Conservation (phyloP, 2,888 invertebrate genomes). For the Ametastegia equiseti region DNA sequence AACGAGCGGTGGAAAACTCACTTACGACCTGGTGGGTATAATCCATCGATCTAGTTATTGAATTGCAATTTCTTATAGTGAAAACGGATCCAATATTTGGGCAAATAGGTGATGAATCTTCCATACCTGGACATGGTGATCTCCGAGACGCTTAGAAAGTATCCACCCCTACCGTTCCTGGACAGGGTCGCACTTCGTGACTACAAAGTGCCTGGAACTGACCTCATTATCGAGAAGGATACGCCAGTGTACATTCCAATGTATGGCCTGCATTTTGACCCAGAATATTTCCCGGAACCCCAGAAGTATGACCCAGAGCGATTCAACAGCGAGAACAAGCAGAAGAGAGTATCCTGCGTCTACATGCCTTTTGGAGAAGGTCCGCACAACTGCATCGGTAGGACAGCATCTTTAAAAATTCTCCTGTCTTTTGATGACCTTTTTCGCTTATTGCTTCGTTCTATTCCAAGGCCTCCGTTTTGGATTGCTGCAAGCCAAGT, state of each 20-base stretch:
- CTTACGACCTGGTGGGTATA: constrained; percentile 65
- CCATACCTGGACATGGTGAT: constrained; percentile 63
- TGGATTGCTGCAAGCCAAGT: constrained; percentile 55
- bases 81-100: background rate
- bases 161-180: constrained; percentile 69
- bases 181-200: constrained; percentile 62
- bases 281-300: constrained; percentile 72
- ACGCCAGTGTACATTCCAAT: constrained; percentile 70
- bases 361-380: constrained; percentile 73
- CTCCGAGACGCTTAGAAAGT: constrained; percentile 73
- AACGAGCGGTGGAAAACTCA: constrained; percentile 59
- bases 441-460: background rate
- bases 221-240: constrained; percentile 67
- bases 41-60: background rate
- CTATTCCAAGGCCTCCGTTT: constrained; percentile 54
- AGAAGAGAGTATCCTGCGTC: constrained; percentile 59
- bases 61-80: background rate
- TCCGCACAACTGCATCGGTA: constrained; percentile 71
- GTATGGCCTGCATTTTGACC: constrained; percentile 71
- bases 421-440: too few species aligned
- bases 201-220: constrained; percentile 64
- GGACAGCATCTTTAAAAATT: too few species aligned
- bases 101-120: constrained; percentile 52
- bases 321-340: constrained; percentile 70
- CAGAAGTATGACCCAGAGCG: constrained; percentile 74